Evolutionary conservation across 2,888 invertebrate species (phyloP), one percentile per base, ranked within the genome.

Genomic region (Caenorhabditis japonica): DNA sequence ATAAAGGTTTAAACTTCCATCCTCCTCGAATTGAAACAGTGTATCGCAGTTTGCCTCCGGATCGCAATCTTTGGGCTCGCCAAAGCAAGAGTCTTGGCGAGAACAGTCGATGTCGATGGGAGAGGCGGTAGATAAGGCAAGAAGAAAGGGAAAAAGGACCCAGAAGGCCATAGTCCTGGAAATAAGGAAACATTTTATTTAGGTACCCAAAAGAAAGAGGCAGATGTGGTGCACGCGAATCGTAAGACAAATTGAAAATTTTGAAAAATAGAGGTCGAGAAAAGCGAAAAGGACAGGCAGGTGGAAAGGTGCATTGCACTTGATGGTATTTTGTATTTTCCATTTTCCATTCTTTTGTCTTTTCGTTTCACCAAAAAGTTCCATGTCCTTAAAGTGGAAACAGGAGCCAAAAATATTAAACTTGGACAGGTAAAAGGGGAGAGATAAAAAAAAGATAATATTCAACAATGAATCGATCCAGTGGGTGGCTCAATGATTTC

Each of bases 1-100:
- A 17, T 39, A 53, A 2, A 72, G 46, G 17, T 72, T 51, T 36
- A 72, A 19, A 10, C 51, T 64, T 39, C 64, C 71, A 7, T 25
- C n/a, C 5, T 23, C 8, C 17, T 64, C 71, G 15, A 64, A 72
- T 10, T 59, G 41, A 34, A 71, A 62, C 7, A 62, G 30, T 15
- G 62, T 30, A 8, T 7, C 19, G 33, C 71, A 71, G 2, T 39
- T 7, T 0, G n/a, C 8, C 10, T 71, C 10, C 7, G 71, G 56
- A 21, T 62, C 33, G 38, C 71, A 71, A 17, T 52, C 33, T 13
- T 10, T 5, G 8, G 62, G 71, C 17, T 58, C 58, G 5, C 62
- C 62, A 17, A 71, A 71, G 44, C 71, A 71, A 2, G 71, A 36
- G 8, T 61, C 47, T 13, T 51, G 43, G 0, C 5, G n/a, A 4